A percentile compares a stretch with the other conserved stretches of the same genome.
Evolutionary conservation across 2,113 vertebrate genomes (phyloP).

Genomic region (Labeo catla): DNA sequence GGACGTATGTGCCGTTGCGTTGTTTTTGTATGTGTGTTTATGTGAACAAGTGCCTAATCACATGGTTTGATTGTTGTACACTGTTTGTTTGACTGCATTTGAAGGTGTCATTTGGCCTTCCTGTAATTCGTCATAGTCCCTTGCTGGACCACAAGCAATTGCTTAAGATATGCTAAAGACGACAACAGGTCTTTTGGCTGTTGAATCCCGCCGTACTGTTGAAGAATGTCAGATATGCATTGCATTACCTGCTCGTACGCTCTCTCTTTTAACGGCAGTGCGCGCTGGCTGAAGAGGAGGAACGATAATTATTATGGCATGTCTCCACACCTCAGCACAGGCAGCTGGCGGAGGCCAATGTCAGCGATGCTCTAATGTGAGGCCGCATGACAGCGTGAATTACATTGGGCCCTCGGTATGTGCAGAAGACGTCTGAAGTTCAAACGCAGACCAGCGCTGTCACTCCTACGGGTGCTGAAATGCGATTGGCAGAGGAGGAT

Average conservation of each 20-base stretch:
- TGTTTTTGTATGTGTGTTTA: neutral
- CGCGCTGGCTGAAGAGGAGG: constrained; percentile 71
- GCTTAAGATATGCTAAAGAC: neutral
- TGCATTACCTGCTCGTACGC: constrained; percentile 54
- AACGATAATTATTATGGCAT: constrained; percentile 73
- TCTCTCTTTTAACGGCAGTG: constrained; percentile 55
- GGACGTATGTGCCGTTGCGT: neutral
- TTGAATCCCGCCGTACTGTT: constrained; percentile 44
- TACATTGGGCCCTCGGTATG: constrained; percentile 73
- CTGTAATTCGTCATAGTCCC: constrained; percentile 48
- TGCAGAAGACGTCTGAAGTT: constrained; percentile 69
- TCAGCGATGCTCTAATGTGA: constrained; percentile 62
- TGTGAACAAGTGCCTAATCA: neutral
- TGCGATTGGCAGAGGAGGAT: constrained; percentile 61
- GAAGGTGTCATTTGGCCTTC: constrained; percentile 50
- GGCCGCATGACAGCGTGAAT: constrained; percentile 68
- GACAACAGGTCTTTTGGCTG: constrained; percentile 17
- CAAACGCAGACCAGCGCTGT: constrained; percentile 70
- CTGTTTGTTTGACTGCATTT: constrained; percentile 47
- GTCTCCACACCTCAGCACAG: constrained; percentile 63
- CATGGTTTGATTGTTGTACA: constrained; percentile 17
- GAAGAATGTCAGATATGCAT: constrained; percentile 57
- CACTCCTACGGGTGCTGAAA: constrained; percentile 70
- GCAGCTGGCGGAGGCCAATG: constrained; percentile 63
- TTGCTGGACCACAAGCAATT: constrained; percentile 19